These are phyloP conservation scores for Oenanthe melanoleuca DNA, from an alignment of 2,113 vertebrate genomes.

Conservation along the genomic window DNA sequence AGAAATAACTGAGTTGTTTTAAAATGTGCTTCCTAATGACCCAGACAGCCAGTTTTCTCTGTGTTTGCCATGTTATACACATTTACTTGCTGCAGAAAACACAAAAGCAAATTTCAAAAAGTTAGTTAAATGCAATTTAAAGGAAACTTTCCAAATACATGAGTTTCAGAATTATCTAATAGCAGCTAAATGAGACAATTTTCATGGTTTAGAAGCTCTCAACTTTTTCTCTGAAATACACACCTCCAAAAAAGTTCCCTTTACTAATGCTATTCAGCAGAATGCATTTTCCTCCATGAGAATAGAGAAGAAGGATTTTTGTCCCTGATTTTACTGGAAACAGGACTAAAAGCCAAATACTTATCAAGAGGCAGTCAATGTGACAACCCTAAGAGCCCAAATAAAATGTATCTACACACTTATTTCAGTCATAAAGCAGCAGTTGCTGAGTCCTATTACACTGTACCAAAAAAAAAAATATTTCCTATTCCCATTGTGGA, in stretches of 20 bases:
- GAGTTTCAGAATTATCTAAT: background rate
- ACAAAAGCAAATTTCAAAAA: background rate
- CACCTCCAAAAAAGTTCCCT: background rate
- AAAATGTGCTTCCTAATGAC: conserved; percentile 51
- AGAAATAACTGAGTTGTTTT: conserved; percentile 1
- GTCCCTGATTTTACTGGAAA: background rate
- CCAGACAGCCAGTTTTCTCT: conserved; percentile 17
- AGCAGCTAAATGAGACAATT: background rate
- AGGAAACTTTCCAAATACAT: background rate
- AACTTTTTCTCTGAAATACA: background rate
- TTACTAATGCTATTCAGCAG: background rate
- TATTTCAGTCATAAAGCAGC: background rate
- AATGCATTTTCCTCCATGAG: background rate
- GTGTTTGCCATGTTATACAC: background rate
- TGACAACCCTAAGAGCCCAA: background rate
- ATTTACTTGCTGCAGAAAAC: background rate
- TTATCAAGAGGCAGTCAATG: background rate
- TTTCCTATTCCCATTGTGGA: background rate
- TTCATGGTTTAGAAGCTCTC: background rate
- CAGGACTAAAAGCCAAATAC: background rate
- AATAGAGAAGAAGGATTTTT: background rate
- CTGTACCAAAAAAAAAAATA: background rate
- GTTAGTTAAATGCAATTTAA: background rate
- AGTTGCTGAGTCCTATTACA: background rate
- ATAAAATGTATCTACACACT: background rate